These are phyloP conservation scores for Armadillidium nasatum DNA, from an alignment of 1,140 invertebrate genomes.

Conservation along the genomic window DNA sequence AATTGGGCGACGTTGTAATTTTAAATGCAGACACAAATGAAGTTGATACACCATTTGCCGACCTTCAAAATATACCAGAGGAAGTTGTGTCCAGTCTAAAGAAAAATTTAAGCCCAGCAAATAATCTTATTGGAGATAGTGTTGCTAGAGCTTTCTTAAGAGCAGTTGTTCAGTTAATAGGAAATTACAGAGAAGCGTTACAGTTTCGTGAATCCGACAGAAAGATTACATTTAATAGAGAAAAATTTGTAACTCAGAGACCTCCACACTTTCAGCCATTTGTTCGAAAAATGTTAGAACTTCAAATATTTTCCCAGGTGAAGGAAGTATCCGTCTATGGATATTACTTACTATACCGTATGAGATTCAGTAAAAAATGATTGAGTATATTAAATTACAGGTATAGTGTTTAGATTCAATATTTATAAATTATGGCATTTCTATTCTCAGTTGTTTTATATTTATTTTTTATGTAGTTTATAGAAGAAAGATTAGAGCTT, in stretches of 20 bases:
- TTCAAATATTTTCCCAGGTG: conserved; percentile 93
- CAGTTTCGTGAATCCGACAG: conserved; percentile 72
- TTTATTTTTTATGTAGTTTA: conserved; percentile 63
- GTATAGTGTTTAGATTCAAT: not conserved
- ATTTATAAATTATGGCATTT: not conserved
- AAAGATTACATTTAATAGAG: conserved; percentile 77
- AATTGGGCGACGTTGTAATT: conserved; percentile 85
- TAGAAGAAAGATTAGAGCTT: conserved; percentile 83
- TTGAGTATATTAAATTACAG: not conserved
- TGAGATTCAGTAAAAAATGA: not conserved
- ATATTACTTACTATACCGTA: not conserved
- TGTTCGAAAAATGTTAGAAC: conserved; percentile 78
- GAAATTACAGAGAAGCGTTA: conserved; percentile 82
- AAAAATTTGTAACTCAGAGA: conserved; percentile 77
- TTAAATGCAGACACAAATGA: conserved; percentile 83
- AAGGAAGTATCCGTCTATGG: not conserved
- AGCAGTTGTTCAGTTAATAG: conserved; percentile 71
- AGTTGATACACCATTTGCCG: conserved; percentile 79
- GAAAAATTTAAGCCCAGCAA: conserved; percentile 64
- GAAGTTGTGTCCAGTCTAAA: conserved; percentile 63
- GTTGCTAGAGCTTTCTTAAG: conserved; percentile 84
- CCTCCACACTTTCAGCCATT: conserved; percentile 78
- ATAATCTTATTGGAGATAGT: conserved; percentile 69
- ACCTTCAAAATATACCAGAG: conserved; percentile 73
- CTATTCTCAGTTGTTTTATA: not conserved